Evolutionary conservation across 2,113 vertebrate species (phyloP), one percentile per base, ranked within the genome.

Genomic region (Falcunculus frontatus): DNA sequence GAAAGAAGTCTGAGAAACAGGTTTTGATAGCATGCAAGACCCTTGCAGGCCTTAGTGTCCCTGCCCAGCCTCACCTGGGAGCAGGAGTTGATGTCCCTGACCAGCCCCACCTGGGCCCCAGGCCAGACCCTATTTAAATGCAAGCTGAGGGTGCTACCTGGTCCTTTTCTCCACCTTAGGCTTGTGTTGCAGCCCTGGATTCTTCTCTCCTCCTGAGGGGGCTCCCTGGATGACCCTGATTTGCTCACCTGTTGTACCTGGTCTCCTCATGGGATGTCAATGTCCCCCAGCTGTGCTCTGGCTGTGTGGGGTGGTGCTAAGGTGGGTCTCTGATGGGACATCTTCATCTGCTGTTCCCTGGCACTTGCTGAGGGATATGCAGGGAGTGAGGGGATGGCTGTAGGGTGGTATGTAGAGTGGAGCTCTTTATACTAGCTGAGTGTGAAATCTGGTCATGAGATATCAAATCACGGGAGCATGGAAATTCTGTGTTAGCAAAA

Each of bases 161-260:
- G 1, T 0, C 0, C 0, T 37, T 37, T 42, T 37, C 1, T 35
- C 14, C 2, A 25, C 0, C 0, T 12, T 0, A 0, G 19, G 5
- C 0, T 3, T 67, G 7, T 55, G 3, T 1, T 37, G 13, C 0
- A 41, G 32, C 1, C 0, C 0, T 59, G 16, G 3, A 3, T 81
- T 2, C 6, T 30, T 26, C 4, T 76, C 5, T 14, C 16, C 6
- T 42, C 2, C 4, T 22, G 4, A 2, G 11, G 10, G 2, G 9
- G 3, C 1, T 73, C 3, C 8, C 3, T 7, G 7, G 9, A 4
- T 29, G 29, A 6, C 2, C 4, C 15, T 35, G 27, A 12, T 74
- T 15, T 12, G 13, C 16, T 9, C 2, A 0, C 2, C 17, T 0
- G 0, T 14, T 30, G 11, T 56, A 12, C 4, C 6, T 32, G 44